A percentile compares a stretch with the other conserved stretches of the same genome.
These are phyloP conservation scores for Trichogramma dendrolimi DNA, from an alignment of 2,888 invertebrate genomes.

Conservation along the genomic window DNA sequence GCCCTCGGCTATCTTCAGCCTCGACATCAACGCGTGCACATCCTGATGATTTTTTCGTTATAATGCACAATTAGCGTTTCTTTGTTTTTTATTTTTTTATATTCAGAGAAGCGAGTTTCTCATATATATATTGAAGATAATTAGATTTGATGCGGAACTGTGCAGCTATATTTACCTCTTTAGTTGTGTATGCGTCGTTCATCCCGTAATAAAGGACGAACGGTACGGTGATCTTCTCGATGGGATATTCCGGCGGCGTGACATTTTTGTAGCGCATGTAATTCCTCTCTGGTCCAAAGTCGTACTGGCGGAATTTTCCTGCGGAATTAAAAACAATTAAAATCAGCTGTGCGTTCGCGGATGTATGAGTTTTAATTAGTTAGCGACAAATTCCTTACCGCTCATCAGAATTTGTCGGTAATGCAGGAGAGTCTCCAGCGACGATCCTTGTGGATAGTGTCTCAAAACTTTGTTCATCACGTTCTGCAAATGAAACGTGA, in stretches of 20 bases:
- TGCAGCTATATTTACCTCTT: conserved; percentile 28
- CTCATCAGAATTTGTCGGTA: conserved; percentile 41
- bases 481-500: conserved; percentile 26
- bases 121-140: background rate
- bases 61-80: conserved; percentile 2
- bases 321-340: conserved; percentile 9
- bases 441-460: conserved; percentile 43
- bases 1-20: conserved; percentile 28
- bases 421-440: conserved; percentile 39
- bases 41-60: conserved; percentile 27
- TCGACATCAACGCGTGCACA: conserved; percentile 27
- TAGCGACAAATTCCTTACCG: conserved; percentile 29
- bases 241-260: conserved; percentile 52
- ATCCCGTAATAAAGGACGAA: conserved; percentile 55
- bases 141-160: background rate
- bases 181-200: conserved; percentile 50
- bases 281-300: conserved; percentile 35
- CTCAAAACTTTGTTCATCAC: conserved; percentile 35
- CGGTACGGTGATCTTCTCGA: conserved; percentile 53
- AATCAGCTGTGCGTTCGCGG: background rate
- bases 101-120: background rate
- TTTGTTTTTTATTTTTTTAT: conserved; percentile 6
- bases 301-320: conserved; percentile 37
- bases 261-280: conserved; percentile 31
- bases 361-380: background rate